Conservation (phyloP, 2,797 vertebrate genomes). For the Parotocinclus haroldoi region DNA sequence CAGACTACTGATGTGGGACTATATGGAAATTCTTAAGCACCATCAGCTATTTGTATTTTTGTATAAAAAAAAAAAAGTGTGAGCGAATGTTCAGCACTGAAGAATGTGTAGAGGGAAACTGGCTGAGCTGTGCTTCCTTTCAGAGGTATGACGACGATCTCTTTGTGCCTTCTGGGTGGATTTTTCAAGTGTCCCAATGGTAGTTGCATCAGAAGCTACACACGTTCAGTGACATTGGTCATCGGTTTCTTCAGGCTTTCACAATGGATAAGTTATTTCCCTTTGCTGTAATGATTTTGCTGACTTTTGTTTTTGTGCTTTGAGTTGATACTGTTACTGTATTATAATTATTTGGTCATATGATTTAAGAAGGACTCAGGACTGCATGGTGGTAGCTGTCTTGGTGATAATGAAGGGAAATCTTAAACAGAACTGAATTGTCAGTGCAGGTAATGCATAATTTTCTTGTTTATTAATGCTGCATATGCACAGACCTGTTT, state of each 20-base stretch:
- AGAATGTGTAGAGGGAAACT: not conserved
- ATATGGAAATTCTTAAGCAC: conserved; percentile 24
- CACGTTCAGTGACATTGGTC: not conserved
- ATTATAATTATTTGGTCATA: not conserved
- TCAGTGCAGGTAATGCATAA: too few relatives aligned
- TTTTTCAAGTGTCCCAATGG: not conserved
- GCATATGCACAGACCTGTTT: too few relatives aligned
- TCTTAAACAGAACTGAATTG: too few relatives aligned
- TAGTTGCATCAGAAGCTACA: not conserved
- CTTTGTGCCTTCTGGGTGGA: not conserved
- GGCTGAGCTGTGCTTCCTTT: too few relatives aligned
- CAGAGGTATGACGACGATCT: not conserved
- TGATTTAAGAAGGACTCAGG: conserved; percentile 33
- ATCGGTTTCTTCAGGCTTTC: too few relatives aligned
- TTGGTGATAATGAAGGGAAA: too few relatives aligned
- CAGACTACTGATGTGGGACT: conserved; percentile 14
- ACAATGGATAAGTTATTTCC: too few relatives aligned
- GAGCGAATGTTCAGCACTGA: conserved; percentile 36
- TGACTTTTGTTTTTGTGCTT: not conserved
- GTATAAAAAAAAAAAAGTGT: conserved; percentile 27
- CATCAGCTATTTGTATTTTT: conserved; percentile 47
- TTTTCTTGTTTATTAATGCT: too few relatives aligned
- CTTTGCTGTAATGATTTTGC: not conserved
- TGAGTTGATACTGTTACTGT: not conserved
- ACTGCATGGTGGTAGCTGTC: not conserved